Evolutionary conservation across 1,140 invertebrate genomes (phyloP).

Genomic region (Frieseomelitta varia): DNA sequence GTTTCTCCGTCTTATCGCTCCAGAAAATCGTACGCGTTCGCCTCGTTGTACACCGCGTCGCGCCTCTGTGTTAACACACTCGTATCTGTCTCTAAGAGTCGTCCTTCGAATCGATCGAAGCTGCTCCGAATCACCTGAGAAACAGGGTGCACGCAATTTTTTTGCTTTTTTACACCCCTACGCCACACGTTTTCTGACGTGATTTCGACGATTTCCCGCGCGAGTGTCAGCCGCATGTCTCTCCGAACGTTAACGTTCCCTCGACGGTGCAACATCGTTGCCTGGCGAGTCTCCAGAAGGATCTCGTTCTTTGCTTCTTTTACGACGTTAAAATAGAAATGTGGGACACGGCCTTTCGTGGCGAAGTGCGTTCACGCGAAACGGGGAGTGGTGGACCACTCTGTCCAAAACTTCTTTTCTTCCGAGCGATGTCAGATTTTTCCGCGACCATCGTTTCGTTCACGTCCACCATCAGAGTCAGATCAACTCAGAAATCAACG

Average conservation of each 20-base stretch:
- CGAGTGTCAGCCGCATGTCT: background rate
- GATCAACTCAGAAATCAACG: background rate
- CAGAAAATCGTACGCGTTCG: background rate
- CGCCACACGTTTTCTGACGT: background rate
- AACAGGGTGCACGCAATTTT: constrained; percentile 21
- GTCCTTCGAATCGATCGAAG: constrained; percentile 27
- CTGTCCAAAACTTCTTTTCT: constrained; percentile 23
- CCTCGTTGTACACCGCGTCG: background rate
- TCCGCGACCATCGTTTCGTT: background rate
- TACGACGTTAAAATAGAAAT: constrained; percentile 74
- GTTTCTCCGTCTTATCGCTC: constrained; percentile 21
- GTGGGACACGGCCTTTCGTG: constrained; percentile 67
- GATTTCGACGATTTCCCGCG: background rate
- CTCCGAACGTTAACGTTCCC: constrained; percentile 36
- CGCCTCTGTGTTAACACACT: background rate
- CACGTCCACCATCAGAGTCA: background rate
- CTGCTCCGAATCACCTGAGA: background rate
- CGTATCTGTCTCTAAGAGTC: constrained; percentile 6
- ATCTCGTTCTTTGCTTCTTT: constrained; percentile 68
- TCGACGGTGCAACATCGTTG: constrained; percentile 63
- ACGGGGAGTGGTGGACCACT: background rate
- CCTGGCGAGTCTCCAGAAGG: constrained; percentile 68
- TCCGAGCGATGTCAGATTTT: background rate
- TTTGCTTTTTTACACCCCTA: background rate
- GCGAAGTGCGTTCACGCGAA: constrained; percentile 11